Conservation (phyloP, 92 coral and sea anemone species). For the Anthopleura xanthogrammica region DNA sequence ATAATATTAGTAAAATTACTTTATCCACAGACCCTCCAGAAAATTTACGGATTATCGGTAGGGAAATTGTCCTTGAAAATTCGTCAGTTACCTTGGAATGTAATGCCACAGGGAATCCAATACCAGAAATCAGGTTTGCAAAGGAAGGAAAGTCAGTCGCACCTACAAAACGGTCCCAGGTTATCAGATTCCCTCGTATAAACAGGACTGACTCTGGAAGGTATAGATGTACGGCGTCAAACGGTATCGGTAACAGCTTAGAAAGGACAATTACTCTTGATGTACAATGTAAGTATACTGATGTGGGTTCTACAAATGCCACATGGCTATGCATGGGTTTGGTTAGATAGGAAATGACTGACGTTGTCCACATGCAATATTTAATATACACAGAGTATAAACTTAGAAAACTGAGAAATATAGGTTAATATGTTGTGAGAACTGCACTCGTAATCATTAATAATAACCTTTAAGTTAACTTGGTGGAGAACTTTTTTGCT, state of each 20-base stretch:
- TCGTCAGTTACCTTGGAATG: constrained; percentile 13
- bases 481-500: too few species aligned
- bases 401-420: too few species aligned
- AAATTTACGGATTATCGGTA: not conserved
- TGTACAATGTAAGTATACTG: constrained; percentile 47
- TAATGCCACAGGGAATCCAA: constrained; percentile 38
- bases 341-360: too few species aligned
- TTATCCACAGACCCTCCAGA: constrained; percentile 38
- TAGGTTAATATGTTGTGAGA: too few species aligned
- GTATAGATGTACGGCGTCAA: constrained; percentile 38
- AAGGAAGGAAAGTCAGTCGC: not conserved
- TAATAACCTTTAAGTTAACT: too few species aligned
- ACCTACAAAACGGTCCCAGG: not conserved
- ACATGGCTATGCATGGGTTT: too few species aligned
- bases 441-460: too few species aligned
- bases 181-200: not conserved
- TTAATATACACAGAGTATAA: too few species aligned
- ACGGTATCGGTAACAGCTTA: constrained; percentile 8
- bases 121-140: not conserved
- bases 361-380: too few species aligned
- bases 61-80: constrained; percentile 13
- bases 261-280: constrained; percentile 14
- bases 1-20: not conserved
- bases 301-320: too few species aligned
- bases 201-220: constrained; percentile 21